Evolutionary conservation across 1,140 invertebrate genomes (phyloP), one percentile per base, ranked within the genome.

Genomic region (Caenorhabditis tropicalis): DNA sequence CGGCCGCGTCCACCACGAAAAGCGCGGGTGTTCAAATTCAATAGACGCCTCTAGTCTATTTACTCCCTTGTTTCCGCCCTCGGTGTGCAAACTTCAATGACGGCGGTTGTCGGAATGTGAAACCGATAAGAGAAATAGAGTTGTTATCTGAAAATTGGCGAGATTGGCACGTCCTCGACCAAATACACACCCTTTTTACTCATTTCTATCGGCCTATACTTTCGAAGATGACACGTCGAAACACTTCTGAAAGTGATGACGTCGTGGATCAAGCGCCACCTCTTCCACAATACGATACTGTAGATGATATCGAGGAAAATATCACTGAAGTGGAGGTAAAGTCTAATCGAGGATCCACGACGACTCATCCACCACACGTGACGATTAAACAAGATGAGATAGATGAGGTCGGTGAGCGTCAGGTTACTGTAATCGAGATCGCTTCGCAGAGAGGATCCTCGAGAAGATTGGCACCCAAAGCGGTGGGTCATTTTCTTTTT

Each of bases 121-220:
- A n/a, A 70, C 21, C 60, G 60, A 70, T 70, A 70, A 70, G 60
- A 36, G 19, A 29, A n/a, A n/a, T n/a, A 58, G 9, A 27, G 16
- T 33, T 33, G 60, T 36, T 70, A 70, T 70, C 60, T 70, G 60
- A 70, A 70, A 70, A 31, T 70, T 6, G 39, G 19, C 10, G 24
- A 70, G 29, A 70, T 70, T 70, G 60, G 60, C 60, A 70, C 33
- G 60, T 70, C 60, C 60, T 70, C 19, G 31, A 36, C 33, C 60
- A 70, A 70, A 70, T 29, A 58, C 53, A 58, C 60, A 70, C 60
- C 60, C 60, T 36, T 70, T 70, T 70, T 70, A 36, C 60, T 36
- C 60, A 70, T 70, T 70, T 70, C 31, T 58, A 10, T 31, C 56
- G 29, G 1, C n/a, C n/a, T 70, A 29, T 21, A 36, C 16, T 7